A percentile compares a stretch with the other conserved stretches of the same genome.
phyloP scores from a whole-genome alignment of 2,797 vertebrate genomes.

The Enteromius thamalakanensis region DNA sequence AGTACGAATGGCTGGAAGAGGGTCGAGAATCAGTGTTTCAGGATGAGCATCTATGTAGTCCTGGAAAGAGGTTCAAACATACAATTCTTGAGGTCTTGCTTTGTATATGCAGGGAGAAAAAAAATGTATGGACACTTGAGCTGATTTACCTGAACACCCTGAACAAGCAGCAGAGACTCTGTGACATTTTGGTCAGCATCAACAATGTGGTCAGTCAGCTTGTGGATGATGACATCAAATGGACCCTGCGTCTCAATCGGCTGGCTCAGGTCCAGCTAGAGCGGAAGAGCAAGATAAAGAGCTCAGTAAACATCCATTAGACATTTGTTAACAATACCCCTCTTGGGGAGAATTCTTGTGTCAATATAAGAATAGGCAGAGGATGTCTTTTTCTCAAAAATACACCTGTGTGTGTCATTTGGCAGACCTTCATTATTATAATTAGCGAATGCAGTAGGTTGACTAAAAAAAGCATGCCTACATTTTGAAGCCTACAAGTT shows the following conservation, averaged over 20 bases:
- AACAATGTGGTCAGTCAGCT: conserved; percentile 95
- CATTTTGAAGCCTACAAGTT: not conserved
- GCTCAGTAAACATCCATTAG: conserved; percentile 48
- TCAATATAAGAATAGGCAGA: conserved; percentile 29
- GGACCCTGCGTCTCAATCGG: conserved; percentile 96
- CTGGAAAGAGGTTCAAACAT: conserved; percentile 70
- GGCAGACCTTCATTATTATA: not conserved
- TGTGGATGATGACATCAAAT: conserved; percentile 98
- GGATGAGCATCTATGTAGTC: conserved; percentile 97
- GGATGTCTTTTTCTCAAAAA: conserved; percentile 16
- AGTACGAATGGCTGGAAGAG: conserved; percentile 93
- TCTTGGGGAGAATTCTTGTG: conserved; percentile 13
- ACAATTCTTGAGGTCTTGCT: not conserved
- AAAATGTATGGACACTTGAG: not conserved
- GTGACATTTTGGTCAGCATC: conserved; percentile 97
- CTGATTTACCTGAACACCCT: conserved; percentile 89
- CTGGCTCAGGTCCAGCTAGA: conserved; percentile 91
- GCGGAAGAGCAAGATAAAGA: conserved; percentile 43
- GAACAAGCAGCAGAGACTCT: conserved; percentile 90
- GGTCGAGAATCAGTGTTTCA: conserved; percentile 94
- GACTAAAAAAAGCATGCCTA: not conserved
- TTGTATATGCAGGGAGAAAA: not conserved
- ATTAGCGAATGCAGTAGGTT: not conserved
- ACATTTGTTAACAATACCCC: conserved; percentile 1
- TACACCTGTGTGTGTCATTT: not conserved